A percentile compares a stretch with the other conserved stretches of the same genome.
phyloP scores from a whole-genome alignment of 64 coral and sea anemone species.

The Actinia equina region DNA sequence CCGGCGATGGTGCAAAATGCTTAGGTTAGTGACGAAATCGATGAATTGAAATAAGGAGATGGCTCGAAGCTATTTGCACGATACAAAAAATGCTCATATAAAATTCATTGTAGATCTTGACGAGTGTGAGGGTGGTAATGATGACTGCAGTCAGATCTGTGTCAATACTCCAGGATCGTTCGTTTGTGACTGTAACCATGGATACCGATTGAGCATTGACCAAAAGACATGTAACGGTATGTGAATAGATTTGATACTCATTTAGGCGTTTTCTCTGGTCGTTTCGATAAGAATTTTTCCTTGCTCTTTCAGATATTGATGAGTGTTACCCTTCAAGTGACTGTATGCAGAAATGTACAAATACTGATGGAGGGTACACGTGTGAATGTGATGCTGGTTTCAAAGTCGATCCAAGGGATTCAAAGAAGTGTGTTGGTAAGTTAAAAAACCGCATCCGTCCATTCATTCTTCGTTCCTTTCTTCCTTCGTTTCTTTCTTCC shows the following conservation, averaged over 20 bases:
- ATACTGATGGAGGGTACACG: slow-evolving; percentile 10
- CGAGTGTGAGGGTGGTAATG: too few relatives aligned
- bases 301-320: slow-evolving; percentile 9
- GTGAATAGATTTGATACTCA: background rate
- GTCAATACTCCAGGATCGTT: slow-evolving; percentile 48
- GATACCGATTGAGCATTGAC: slow-evolving; percentile 20
- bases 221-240: slow-evolving; percentile 41
- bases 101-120: too few relatives aligned
- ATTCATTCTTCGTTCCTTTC: too few relatives aligned
- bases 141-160: too few relatives aligned
- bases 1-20: slow-evolving; percentile 16
- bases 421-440: slow-evolving; percentile 13
- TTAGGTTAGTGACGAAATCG: background rate
- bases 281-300: background rate
- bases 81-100: too few relatives aligned
- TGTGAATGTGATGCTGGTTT: slow-evolving; percentile 5
- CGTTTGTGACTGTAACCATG: slow-evolving; percentile 36
- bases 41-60: too few relatives aligned
- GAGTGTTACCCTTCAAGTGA: slow-evolving; percentile 9
- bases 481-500: too few relatives aligned
- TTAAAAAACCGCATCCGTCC: background rate
- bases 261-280: too few relatives aligned
- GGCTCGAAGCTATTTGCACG: too few relatives aligned
- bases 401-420: background rate
- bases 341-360: slow-evolving; percentile 18